Percentiles rank a stretch among this genome's conserved stretches.
Evolutionary conservation across 2,113 vertebrate genomes (phyloP).

Genomic region (Salvelinus namaycush): DNA sequence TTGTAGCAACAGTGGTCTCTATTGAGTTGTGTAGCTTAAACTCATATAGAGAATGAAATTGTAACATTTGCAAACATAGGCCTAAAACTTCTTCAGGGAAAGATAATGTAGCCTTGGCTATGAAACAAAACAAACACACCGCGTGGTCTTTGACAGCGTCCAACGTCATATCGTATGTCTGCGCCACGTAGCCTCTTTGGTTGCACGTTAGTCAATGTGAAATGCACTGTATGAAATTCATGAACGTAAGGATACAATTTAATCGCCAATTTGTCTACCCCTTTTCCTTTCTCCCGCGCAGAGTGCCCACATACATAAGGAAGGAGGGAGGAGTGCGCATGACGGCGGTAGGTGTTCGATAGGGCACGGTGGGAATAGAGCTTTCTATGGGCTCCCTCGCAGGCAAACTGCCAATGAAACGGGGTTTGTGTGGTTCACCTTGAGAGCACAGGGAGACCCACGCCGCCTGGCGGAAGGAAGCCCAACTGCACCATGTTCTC

Average conservation of each 20-base stretch:
- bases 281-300: slow-evolving; percentile 42
- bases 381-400: slow-evolving; percentile 35
- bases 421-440: slow-evolving; percentile 50
- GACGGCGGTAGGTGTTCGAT: slow-evolving; percentile 74
- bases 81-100: slow-evolving; percentile 12
- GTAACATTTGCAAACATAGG: background rate
- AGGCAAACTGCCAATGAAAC: slow-evolving; percentile 48
- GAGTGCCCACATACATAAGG: slow-evolving; percentile 79
- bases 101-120: background rate
- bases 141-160: background rate
- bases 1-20: slow-evolving; percentile 43
- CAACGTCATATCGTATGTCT: background rate
- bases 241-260: background rate
- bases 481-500: background rate
- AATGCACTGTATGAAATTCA: background rate
- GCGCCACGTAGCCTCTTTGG: slow-evolving; percentile 40
- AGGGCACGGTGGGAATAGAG: slow-evolving; percentile 63
- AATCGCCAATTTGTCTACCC: slow-evolving; percentile 32
- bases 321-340: slow-evolving; percentile 69
- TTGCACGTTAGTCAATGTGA: slow-evolving; percentile 12
- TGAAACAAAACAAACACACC: slow-evolving; percentile 2
- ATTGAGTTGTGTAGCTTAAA: background rate
- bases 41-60: background rate
- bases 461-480: slow-evolving; percentile 56
- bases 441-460: slow-evolving; percentile 33